Percentiles rank a stretch among this genome's conserved stretches.
Evolutionary conservation across 2,797 vertebrate species (phyloP).

Genomic region (Carapus acus): DNA sequence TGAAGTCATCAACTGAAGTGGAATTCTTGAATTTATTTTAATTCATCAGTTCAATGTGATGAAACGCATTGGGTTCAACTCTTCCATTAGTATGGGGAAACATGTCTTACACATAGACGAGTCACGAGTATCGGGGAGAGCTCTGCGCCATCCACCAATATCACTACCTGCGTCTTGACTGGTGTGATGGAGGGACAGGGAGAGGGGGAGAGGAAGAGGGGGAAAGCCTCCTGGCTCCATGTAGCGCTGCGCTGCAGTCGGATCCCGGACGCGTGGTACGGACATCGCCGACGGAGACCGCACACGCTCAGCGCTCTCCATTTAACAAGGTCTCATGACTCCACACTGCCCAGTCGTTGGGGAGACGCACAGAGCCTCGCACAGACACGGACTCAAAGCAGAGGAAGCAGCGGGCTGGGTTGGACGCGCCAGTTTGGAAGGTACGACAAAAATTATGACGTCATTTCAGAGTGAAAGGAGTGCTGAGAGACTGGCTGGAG

Average conservation of each 20-base stretch:
- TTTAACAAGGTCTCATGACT: conserved; percentile 84
- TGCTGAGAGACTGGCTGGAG: no score
- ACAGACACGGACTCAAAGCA: conserved; percentile 27
- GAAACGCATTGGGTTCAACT: no score
- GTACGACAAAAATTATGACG: conserved; percentile 20
- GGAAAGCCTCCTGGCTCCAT: conserved; percentile 73
- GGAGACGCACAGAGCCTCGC: conserved; percentile 9
- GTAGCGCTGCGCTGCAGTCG: conserved; percentile 73
- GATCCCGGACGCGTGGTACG: conserved; percentile 87
- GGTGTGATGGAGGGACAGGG: not conserved
- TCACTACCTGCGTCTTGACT: no score
- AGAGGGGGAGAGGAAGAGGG: not conserved
- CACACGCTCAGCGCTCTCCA: conserved; percentile 73
- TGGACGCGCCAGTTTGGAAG: conserved; percentile 47
- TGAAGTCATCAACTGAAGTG: no score
- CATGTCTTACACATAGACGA: no score
- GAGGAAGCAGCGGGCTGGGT: conserved; percentile 11
- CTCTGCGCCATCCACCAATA: no score
- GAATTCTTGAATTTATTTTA: no score
- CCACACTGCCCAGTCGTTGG: conserved; percentile 62
- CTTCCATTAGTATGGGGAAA: no score
- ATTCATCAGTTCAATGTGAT: no score
- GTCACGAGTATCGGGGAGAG: not conserved
- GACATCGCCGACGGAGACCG: conserved; percentile 86
- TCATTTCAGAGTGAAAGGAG: no score